A percentile compares a stretch with the other conserved stretches of the same genome.
These are phyloP conservation scores for Xyliphius kryptos DNA, from an alignment of 2,113 vertebrate species.

Conservation along the genomic window DNA sequence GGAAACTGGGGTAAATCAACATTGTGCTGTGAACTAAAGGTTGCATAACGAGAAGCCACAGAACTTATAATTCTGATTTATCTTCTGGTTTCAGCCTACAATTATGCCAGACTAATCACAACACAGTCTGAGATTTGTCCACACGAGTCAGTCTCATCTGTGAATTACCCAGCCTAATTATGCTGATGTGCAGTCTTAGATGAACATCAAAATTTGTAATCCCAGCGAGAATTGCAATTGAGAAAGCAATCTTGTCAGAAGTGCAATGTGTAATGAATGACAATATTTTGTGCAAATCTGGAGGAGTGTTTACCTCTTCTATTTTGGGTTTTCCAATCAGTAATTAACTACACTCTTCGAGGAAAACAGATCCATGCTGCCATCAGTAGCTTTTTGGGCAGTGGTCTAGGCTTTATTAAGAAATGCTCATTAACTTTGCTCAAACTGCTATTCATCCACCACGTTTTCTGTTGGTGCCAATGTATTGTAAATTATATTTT, in stretches of 20 bases:
- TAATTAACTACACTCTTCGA: constrained; percentile 46
- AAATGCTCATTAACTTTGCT: constrained; percentile 5
- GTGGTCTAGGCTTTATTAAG: constrained; percentile 9
- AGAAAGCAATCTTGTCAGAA: constrained; percentile 21
- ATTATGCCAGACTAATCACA: constrained; percentile 10
- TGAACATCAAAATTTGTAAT: constrained; percentile 12
- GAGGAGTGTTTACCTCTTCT: constrained; percentile 46
- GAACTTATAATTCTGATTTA: neutral
- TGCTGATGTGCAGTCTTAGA: constrained; percentile 39
- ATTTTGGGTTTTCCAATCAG: constrained; percentile 48
- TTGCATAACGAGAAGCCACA: neutral
- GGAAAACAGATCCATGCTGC: constrained; percentile 9
- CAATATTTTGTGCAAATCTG: constrained; percentile 42
- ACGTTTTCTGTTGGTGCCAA: neutral
- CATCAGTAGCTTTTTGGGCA: constrained; percentile 15
- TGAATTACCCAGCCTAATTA: constrained; percentile 35
- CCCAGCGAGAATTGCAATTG: constrained; percentile 13
- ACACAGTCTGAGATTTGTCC: constrained; percentile 8
- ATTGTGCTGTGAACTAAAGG: neutral
- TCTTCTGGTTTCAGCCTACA: constrained; percentile 26
- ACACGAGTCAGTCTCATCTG: constrained; percentile 1
- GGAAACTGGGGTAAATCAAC: neutral
- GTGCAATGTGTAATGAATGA: constrained; percentile 32
- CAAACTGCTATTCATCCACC: neutral
- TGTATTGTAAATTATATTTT: too few relatives aligned